Evolutionary conservation across 2,888 invertebrate species (phyloP), one percentile per base, ranked within the genome.

Genomic region (Pyrgus malvae): DNA sequence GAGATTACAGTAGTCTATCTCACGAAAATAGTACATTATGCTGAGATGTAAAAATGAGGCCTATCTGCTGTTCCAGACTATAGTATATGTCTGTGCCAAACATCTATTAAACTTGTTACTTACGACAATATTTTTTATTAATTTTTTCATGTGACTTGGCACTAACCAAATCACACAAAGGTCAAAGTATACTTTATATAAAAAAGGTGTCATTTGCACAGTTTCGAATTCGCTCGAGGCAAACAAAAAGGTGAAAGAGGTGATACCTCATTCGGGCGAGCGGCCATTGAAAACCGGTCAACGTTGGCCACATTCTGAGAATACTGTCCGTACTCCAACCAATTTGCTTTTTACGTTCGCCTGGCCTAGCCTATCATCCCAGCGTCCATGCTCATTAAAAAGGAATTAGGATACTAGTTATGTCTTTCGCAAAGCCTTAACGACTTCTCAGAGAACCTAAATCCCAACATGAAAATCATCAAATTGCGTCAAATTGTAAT

Each of bases 321-420:
- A 66, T n/a, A n/a, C 54, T 45, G 40, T 49, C 41, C 54, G 49
- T 55, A 41, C 40, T 59, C 58, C 62, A 58, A 67, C 61, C 71
- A 77, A 80, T 80, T 80, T 70, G 63, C 60, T 80, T 79, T 80
- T 79, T 76, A 68, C 66, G 54, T 55, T 41, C 25, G 29, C 29
- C 12, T 11, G 21, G 21, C 14, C 40, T 49, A 23, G 21, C 14
- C 40, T 49, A 40, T 41, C 31, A 21, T 40, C 31, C 41, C 37
- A 40, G 45, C 23, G 23, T 50, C 48, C 42, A 46, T 45, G 25
- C 45, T 54, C 50, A 58, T 58, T 58, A 61, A 55, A 61, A 55
- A 19, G 46, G 56, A 58, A 60, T 58, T 60, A 58, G 58, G 38
- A 35, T 14, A 37, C 35, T 16, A 27, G 5, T 19, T n/a, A n/a